Conservation (phyloP, 2,797 vertebrate genomes). For the Loriculus beryllinus region DNA sequence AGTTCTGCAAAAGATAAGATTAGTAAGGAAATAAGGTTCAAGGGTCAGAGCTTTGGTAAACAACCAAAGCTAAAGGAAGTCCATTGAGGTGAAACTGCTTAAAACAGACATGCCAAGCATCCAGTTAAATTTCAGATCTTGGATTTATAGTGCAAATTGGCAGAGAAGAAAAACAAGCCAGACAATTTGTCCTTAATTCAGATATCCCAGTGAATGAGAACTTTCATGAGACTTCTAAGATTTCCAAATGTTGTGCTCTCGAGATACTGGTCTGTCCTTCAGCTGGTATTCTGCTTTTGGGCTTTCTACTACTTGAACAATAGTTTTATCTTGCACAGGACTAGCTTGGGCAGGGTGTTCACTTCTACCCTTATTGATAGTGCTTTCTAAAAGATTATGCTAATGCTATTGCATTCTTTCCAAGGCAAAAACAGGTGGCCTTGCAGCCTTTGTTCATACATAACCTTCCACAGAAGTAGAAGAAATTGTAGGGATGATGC, state of each 20-base stretch:
- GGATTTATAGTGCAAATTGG: neutral
- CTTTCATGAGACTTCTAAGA: neutral
- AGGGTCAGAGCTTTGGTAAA: conserved; percentile 12
- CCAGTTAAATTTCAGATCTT: conserved; percentile 7
- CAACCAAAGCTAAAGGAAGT: neutral
- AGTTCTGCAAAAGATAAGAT: conserved; percentile 34
- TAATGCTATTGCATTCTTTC: neutral
- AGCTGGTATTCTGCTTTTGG: neutral
- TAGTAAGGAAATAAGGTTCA: conserved; percentile 50
- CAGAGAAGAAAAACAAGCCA: neutral
- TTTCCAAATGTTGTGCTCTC: neutral
- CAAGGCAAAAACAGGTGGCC: neutral
- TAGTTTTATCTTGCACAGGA: neutral
- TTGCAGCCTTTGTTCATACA: neutral
- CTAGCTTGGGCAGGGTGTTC: neutral
- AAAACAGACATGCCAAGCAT: neutral
- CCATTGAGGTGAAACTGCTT: conserved; percentile 10
- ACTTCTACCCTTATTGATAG: neutral
- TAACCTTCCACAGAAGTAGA: neutral
- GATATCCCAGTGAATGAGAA: neutral
- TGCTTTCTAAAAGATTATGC: neutral
- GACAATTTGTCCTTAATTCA: neutral
- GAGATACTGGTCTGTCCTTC: neutral
- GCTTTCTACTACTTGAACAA: neutral
- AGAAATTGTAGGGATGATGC: neutral